phyloP scores from a whole-genome alignment of 2,888 invertebrate species.

The Cheilosia soror region DNA sequence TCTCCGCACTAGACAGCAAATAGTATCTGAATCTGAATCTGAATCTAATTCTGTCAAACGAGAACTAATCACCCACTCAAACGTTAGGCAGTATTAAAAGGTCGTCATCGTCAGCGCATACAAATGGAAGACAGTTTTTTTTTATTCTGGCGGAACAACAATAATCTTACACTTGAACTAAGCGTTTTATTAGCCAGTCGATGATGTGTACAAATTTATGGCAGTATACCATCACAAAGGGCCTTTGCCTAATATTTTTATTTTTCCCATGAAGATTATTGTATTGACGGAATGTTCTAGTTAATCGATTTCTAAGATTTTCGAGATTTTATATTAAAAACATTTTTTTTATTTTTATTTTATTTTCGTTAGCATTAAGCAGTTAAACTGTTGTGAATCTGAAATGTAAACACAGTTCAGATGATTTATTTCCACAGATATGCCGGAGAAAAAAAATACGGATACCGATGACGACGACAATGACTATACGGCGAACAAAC shows the following conservation, averaged over 20 bases:
- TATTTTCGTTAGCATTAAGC: constrained; percentile 3
- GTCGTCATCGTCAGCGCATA: constrained; percentile 27
- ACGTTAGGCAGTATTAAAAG: constrained; percentile 63
- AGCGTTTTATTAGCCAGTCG: constrained; percentile 65
- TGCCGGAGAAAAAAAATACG: constrained; percentile 11
- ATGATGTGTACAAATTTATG: constrained; percentile 52
- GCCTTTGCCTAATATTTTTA: background rate
- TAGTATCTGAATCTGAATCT: constrained; percentile 7
- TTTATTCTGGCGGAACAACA: constrained; percentile 8
- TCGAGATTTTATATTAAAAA: constrained; percentile 10
- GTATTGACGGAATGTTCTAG: constrained; percentile 32
- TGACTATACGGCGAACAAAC: background rate
- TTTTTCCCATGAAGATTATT: constrained; percentile 15
- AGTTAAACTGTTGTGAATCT: constrained; percentile 41
- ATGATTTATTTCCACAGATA: constrained; percentile 67
- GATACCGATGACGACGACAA: background rate
- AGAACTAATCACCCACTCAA: constrained; percentile 65
- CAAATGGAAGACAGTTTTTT: background rate
- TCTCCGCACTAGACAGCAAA: constrained; percentile 6
- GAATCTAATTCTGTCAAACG: constrained; percentile 10
- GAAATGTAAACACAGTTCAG: constrained; percentile 62
- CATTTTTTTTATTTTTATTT: background rate
- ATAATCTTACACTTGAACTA: constrained; percentile 61
- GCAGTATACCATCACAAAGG: background rate
- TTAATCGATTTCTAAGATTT: constrained; percentile 55